Base-by-base conservation (phyloP, 2,113 vertebrate genomes). In the pig (Sus scrofa) region DNA sequence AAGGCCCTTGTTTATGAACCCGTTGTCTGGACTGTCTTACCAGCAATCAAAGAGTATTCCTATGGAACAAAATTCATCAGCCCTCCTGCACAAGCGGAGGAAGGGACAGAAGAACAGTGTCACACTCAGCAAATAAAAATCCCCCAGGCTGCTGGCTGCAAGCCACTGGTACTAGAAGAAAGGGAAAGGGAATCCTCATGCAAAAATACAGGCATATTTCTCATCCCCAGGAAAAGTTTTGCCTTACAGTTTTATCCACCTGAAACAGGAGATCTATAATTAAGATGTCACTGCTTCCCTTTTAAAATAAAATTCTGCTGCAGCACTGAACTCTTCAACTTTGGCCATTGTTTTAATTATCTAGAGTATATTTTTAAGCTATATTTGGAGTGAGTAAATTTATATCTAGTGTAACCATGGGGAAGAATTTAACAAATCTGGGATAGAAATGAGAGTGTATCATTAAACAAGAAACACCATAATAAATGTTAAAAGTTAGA, bases 371-470 rank as follows among this genome's bases (percentile, higher is more conserved):
- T 60, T 95, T 95, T 95, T 79, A 89, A 96, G 37, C 30, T 89
- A 27, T 65, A 44, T 71, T 70, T 67, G 86, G 34, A 4, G 32
- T 87, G 44, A 95, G 91, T 63, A 71, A 85, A 89, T 68, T 60
- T 92, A 91, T 56, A 82, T 54, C 65, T 73, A 81, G 26, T 67
- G 13, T 60, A 83, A 54, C 44, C 34, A 70, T 11, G 34, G 10
- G 7, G 54, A 54, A 95, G 52, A 93, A 44, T 84, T 88, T 58
- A 90, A 56, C 56, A 93, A 94, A 93, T 63, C 81, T 74, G n/a
- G 50, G 58, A 74, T 50, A 77, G 30, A 87, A 26, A 30, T 39
- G 22, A 94, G 70, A 73, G 84, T 87, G 86, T 7, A 70, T 1
- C 24, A 68, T 63, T 58, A 70, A 84, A 77, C 81, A 92, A 86